Evolutionary conservation across 2,888 invertebrate species (phyloP), one percentile per base, ranked within the genome.

Genomic region (Scrobipalpa atriplicella): DNA sequence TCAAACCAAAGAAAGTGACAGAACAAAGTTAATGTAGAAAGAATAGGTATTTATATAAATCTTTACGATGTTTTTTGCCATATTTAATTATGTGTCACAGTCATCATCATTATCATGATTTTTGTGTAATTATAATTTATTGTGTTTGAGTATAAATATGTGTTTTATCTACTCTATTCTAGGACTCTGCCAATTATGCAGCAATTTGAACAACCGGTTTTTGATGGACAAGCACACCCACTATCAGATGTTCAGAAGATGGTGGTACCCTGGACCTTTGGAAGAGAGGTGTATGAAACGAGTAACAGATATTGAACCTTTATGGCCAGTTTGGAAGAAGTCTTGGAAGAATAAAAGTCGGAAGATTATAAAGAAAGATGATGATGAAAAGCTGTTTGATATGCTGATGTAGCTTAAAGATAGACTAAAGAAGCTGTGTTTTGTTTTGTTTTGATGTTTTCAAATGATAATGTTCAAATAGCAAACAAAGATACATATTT

Each of bases 221-320:
- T 75, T 71, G 54, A 70, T 78, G 47, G 56, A 67, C 0, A 69
- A 38, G 0, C 66, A 67, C 0, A 82, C 76, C 18, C 69, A 71
- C 0, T 84, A 87, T 51, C 72, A 71, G 2, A 66, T 71, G 0
- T 86, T 90, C 8, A 81, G 90, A 13, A 75, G 75, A 1, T 91
- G 91, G 91, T 91, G 91, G 91, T 83, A 80, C 41, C 67, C 70
- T 2, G 82, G 80, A 0, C 52, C 70, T 0, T 62, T 85, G 18
- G 72, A 69, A 0, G 68, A 76, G 0, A 77, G 71, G 52, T 85
- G 85, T 18, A 18, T 61, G 18, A 61, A 61, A 18, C 58, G 38
- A 16, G n/a, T 16, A n/a, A 29, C n/a, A 38, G 58, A 58, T 29
- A 0, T 6, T 7, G 21, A 21, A 13, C 2, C 11, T 5, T 3